Conservation (phyloP, 2,113 vertebrate species). For the Nothoprocta pentlandii region DNA sequence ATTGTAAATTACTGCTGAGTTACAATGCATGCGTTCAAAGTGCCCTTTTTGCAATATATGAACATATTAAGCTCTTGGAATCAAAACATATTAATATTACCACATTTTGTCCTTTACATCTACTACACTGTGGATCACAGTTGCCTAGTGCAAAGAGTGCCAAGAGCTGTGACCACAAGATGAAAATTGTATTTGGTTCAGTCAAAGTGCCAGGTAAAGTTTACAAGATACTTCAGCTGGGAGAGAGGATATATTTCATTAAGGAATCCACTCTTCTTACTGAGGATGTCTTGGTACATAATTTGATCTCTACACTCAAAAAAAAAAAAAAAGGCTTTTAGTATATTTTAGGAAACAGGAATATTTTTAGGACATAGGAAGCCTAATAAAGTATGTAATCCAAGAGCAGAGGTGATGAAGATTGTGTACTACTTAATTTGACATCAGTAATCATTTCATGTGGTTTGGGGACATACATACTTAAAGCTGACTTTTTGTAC, state of each 20-base stretch:
- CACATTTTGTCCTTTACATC: background rate
- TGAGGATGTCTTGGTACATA: background rate
- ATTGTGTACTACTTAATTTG: background rate
- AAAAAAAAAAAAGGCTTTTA: background rate
- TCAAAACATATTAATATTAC: background rate
- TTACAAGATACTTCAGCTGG: background rate
- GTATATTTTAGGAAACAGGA: background rate
- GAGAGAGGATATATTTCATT: slow-evolving; percentile 32
- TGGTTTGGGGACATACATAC: background rate
- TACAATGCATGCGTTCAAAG: slow-evolving; percentile 5
- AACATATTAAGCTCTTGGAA: slow-evolving; percentile 21
- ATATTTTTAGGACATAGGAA: background rate
- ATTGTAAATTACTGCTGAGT: slow-evolving; percentile 7
- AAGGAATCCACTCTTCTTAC: slow-evolving; percentile 54
- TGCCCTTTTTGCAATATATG: slow-evolving; percentile 32
- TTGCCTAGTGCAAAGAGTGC: background rate
- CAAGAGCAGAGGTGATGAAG: background rate
- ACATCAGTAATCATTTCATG: background rate
- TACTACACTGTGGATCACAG: background rate
- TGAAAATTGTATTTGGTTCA: slow-evolving; percentile 31
- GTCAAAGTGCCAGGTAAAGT: slow-evolving; percentile 37
- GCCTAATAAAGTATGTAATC: background rate
- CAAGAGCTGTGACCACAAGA: background rate
- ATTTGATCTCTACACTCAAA: background rate
- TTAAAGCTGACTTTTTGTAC: background rate